These are phyloP conservation scores for Diadromus collaris DNA, from an alignment of 2,888 invertebrate genomes.

Conservation along the genomic window DNA sequence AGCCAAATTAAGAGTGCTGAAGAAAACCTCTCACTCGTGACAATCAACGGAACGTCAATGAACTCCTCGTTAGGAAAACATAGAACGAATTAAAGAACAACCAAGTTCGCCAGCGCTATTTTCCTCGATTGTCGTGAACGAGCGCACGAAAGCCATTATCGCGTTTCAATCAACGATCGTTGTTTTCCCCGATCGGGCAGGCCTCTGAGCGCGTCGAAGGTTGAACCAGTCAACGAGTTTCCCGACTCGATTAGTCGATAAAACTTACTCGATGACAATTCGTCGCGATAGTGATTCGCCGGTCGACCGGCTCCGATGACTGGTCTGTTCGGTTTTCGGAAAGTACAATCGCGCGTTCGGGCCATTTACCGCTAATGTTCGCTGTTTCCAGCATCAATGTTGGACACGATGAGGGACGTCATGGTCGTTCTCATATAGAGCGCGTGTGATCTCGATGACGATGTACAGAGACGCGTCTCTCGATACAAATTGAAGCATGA, in stretches of 20 bases:
- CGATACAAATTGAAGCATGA: not conserved
- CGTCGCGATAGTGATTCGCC: slow-evolving; percentile 18
- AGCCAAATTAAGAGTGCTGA: not conserved
- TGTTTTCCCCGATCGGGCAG: not conserved
- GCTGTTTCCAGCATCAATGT: not conserved
- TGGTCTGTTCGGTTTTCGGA: not conserved
- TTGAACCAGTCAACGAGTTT: not conserved
- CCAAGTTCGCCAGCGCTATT: not conserved
- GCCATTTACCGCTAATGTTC: not conserved
- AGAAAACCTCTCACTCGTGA: not conserved
- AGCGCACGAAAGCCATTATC: not conserved
- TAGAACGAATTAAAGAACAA: not conserved
- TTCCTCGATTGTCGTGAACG: not conserved
- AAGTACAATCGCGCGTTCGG: slow-evolving; percentile 13
- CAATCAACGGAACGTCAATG: slow-evolving; percentile 27
- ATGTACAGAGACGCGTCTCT: not conserved
- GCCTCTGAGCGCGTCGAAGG: not conserved
- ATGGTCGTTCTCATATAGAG: not conserved
- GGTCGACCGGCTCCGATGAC: not conserved
- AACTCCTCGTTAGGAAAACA: slow-evolving; percentile 1
- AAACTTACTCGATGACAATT: slow-evolving; percentile 20
- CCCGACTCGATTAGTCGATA: not conserved
- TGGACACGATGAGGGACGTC: not conserved
- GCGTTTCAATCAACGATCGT: not conserved
- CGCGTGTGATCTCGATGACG: not conserved